A percentile compares a stretch with the other conserved stretches of the same genome.
Evolutionary conservation across 2,888 invertebrate species (phyloP).

Genomic region (Chrysolina oricalcia): DNA sequence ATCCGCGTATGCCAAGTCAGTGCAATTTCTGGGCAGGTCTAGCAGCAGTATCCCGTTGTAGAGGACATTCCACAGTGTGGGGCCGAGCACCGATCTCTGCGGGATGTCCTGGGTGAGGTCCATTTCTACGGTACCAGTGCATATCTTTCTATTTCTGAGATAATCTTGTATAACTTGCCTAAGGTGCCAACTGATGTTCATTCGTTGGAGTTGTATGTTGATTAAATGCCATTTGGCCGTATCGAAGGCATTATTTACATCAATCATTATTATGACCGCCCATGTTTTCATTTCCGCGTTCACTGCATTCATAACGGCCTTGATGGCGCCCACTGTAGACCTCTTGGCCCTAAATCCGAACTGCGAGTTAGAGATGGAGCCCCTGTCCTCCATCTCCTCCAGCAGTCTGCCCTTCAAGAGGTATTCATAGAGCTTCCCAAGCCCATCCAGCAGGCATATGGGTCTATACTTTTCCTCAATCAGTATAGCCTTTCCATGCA

Average conservation of each 20-base stretch:
- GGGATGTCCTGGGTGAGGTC: no score
- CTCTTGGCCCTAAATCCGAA: constrained; percentile 34
- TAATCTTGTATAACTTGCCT: background rate
- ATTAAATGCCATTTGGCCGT: constrained; percentile 19
- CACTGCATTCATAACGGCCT: constrained; percentile 14
- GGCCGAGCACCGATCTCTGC: no score
- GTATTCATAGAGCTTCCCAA: background rate
- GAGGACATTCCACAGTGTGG: no score
- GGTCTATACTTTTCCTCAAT: background rate
- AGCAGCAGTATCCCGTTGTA: no score
- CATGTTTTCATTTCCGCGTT: background rate
- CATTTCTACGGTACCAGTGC: no score
- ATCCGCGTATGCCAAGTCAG: no score
- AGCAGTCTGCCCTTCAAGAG: background rate
- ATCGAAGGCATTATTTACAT: constrained; percentile 30
- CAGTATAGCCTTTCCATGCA: background rate
- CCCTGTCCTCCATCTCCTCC: background rate
- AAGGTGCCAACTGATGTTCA: background rate
- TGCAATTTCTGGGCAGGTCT: no score
- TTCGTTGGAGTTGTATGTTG: background rate
- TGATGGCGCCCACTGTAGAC: constrained; percentile 31
- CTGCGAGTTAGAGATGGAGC: background rate
- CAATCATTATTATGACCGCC: background rate
- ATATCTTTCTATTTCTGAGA: background rate
- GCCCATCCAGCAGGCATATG: background rate